Evolutionary conservation across 1,140 invertebrate genomes (phyloP).

Genomic region (Drosophila navojoa): DNA sequence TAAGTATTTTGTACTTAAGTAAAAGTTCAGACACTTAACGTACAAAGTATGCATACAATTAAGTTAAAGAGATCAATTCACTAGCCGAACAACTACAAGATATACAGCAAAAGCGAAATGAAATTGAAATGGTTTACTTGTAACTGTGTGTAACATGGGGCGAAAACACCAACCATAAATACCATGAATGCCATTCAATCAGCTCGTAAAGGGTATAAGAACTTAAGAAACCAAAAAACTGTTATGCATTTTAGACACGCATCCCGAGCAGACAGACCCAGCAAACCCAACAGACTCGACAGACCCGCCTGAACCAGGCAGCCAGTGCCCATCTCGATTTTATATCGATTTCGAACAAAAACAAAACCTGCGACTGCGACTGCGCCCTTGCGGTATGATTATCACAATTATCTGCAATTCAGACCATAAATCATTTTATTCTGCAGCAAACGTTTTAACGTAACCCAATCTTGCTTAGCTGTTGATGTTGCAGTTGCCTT

Average conservation of each 20-base stretch:
- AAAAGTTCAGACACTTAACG: no score
- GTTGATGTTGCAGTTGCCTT: conserved; percentile 28
- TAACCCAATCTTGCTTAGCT: conserved; percentile 65
- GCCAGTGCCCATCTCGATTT: conserved; percentile 31
- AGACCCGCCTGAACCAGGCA: not conserved
- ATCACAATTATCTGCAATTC: conserved; percentile 84
- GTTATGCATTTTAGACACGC: conserved; percentile 62
- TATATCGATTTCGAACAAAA: conserved; percentile 70
- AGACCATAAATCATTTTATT: conserved; percentile 83
- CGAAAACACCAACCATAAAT: not conserved
- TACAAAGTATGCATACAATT: no score
- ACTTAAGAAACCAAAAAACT: conserved; percentile 16
- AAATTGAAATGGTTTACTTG: not conserved
- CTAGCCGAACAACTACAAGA: no score
- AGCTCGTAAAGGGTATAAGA: conserved; percentile 7
- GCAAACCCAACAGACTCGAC: not conserved
- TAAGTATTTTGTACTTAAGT: no score
- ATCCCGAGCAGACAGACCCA: conserved; percentile 25
- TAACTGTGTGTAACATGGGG: not conserved
- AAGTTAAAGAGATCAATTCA: no score
- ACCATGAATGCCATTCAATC: not conserved
- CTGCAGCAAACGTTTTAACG: conserved; percentile 69
- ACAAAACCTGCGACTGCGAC: conserved; percentile 56
- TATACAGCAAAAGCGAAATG: not conserved
- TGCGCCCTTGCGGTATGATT: conserved; percentile 81